These are phyloP conservation scores for Mobula birostris DNA, from an alignment of 2,113 vertebrate species.

Conservation along the genomic window DNA sequence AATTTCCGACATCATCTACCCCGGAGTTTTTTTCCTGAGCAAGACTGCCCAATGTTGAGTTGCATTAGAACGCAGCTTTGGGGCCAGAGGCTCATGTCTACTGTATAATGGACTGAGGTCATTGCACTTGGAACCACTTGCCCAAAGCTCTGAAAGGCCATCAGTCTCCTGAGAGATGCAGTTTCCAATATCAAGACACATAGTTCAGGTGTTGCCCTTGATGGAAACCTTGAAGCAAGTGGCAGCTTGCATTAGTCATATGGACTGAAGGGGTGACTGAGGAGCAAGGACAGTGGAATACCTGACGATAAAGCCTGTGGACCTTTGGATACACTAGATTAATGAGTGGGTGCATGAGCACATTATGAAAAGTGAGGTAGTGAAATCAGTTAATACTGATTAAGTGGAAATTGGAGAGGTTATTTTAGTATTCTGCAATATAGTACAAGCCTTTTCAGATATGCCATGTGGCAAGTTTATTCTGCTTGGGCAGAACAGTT, in stretches of 20 bases:
- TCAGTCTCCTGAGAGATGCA: neutral
- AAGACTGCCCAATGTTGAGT: neutral
- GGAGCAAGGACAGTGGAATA: neutral
- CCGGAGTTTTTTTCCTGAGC: constrained; percentile 3
- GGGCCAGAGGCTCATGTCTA: neutral
- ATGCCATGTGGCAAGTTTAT: neutral
- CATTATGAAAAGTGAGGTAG: neutral
- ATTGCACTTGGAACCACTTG: neutral
- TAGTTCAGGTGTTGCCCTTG: neutral
- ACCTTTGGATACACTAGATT: neutral
- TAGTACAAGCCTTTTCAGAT: neutral
- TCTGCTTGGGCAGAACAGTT: neutral
- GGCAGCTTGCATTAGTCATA: neutral
- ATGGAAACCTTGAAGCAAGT: neutral
- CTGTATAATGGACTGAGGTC: neutral
- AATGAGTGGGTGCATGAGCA: neutral
- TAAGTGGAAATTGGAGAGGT: neutral
- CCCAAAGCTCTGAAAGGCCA: neutral
- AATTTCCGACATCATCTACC: constrained; percentile 19
- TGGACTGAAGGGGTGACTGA: neutral
- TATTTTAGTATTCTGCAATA: neutral
- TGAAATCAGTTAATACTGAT: neutral
- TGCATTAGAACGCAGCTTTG: neutral
- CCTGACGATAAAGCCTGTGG: neutral
- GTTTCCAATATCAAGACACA: neutral